Conservation (phyloP, 1,140 invertebrate species). For the Drosophila pectinifera region DNA sequence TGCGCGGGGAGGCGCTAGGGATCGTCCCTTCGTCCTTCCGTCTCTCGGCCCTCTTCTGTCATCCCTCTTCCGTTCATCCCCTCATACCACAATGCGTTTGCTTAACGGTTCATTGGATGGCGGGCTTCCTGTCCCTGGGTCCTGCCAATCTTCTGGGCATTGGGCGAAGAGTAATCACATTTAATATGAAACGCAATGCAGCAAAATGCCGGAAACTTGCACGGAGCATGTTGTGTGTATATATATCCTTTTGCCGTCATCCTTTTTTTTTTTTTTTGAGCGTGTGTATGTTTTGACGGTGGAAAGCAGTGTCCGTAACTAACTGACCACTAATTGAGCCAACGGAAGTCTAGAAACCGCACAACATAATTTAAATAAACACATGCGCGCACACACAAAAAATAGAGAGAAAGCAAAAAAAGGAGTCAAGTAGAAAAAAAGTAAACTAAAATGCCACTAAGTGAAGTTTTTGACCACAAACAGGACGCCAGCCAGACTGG, state of each 20-base stretch:
- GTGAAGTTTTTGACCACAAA: constrained; percentile 76
- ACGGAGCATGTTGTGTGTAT: constrained; percentile 35
- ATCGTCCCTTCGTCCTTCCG: constrained; percentile 1
- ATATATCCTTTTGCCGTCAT: constrained; percentile 26
- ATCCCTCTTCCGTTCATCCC: constrained; percentile 1
- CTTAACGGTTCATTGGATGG: constrained; percentile 79
- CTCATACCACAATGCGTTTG: constrained; percentile 67
- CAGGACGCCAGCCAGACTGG: constrained; percentile 67
- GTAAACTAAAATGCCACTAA: constrained; percentile 73
- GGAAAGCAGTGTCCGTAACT: constrained; percentile 58
- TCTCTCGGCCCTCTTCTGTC: neutral
- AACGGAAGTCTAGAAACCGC: constrained; percentile 80
- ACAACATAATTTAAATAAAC: constrained; percentile 83
- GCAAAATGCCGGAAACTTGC: constrained; percentile 65
- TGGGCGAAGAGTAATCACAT: constrained; percentile 79
- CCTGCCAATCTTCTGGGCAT: constrained; percentile 78
- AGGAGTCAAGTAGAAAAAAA: constrained; percentile 16
- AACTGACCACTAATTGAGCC: constrained; percentile 76
- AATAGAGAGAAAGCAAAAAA: neutral
- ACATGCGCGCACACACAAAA: constrained; percentile 30
- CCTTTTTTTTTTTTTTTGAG: constrained; percentile 13
- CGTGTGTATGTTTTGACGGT: constrained; percentile 14
- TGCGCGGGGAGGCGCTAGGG: constrained; percentile 26
- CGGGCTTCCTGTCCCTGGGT: constrained; percentile 33
- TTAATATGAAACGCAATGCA: constrained; percentile 83